Conservation (phyloP, 2,888 invertebrate genomes). For the Blastobasis lacticolella region DNA sequence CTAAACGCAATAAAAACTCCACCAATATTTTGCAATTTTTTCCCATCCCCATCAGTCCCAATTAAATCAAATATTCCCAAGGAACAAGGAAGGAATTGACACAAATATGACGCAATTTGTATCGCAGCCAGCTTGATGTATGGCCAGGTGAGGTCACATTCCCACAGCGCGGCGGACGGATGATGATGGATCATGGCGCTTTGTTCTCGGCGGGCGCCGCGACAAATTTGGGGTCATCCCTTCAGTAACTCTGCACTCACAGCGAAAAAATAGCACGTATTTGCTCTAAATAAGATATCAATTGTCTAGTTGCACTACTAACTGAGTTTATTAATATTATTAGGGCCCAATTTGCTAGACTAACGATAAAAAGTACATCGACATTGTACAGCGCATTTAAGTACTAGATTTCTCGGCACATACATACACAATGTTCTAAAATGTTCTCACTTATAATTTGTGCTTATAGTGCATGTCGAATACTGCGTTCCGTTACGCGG, state of each 20-base stretch:
- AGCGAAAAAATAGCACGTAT: background rate
- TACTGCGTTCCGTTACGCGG: slow-evolving; percentile 68
- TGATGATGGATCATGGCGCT: slow-evolving; percentile 65
- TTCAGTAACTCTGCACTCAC: slow-evolving; percentile 29
- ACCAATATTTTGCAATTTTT: too few relatives aligned
- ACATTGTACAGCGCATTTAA: slow-evolving; percentile 7
- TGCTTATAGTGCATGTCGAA: slow-evolving; percentile 71
- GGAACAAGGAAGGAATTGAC: slow-evolving; percentile 17
- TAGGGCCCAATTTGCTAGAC: too few relatives aligned
- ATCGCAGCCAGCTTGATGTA: slow-evolving; percentile 46
- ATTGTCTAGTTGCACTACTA: too few relatives aligned
- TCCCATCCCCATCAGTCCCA: background rate
- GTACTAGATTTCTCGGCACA: slow-evolving; percentile 44
- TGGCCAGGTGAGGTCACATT: slow-evolving; percentile 63
- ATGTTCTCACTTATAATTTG: slow-evolving; percentile 73
- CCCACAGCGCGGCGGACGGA: slow-evolving; percentile 52
- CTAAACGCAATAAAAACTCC: background rate
- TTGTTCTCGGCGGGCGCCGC: slow-evolving; percentile 50
- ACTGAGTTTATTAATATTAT: too few relatives aligned
- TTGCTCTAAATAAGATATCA: too few relatives aligned
- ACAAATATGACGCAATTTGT: slow-evolving; percentile 36
- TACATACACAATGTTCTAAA: slow-evolving; percentile 60
- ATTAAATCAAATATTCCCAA: slow-evolving; percentile 19
- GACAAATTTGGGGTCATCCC: slow-evolving; percentile 66
- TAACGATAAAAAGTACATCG: background rate